Percentiles rank a stretch among this genome's conserved stretches.
Evolutionary conservation across 2,113 vertebrate species (phyloP).

Genomic region (Callopanchax toddi): DNA sequence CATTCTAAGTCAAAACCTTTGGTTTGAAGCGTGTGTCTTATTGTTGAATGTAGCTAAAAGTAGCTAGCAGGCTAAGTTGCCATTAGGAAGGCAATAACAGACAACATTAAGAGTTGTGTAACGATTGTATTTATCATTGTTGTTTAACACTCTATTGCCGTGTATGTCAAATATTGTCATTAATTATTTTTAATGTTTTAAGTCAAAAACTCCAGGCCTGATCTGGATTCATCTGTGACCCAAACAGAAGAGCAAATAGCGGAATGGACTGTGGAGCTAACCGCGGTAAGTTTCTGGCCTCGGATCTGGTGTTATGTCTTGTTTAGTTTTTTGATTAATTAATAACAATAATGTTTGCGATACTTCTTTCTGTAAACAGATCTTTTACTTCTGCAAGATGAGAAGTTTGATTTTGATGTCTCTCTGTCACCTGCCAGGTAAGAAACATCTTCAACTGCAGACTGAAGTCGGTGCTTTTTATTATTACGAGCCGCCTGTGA

Average conservation of each 20-base stretch:
- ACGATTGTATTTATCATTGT: background rate
- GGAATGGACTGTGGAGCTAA: slow-evolving; percentile 53
- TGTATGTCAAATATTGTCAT: background rate
- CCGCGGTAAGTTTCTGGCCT: slow-evolving; percentile 32
- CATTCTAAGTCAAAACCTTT: background rate
- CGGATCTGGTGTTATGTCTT: accelerated
- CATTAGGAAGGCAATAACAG: background rate
- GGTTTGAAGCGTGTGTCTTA: background rate
- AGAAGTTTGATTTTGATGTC: slow-evolving; percentile 83
- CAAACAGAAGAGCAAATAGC: slow-evolving; percentile 6
- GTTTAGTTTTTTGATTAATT: background rate
- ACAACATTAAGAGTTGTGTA: too few relatives aligned
- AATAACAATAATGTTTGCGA: background rate
- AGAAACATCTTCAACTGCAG: background rate
- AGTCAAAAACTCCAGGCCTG: background rate
- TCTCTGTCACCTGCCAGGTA: slow-evolving; percentile 80
- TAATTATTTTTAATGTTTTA: background rate
- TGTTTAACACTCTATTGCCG: background rate
- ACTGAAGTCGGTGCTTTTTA: background rate
- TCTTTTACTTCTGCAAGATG: slow-evolving; percentile 71
- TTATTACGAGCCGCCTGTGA: background rate
- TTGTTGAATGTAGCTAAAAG: background rate
- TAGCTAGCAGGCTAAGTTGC: slow-evolving; percentile 15
- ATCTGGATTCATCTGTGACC: slow-evolving; percentile 5
- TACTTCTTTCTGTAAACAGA: slow-evolving; percentile 45